Evolutionary conservation across 2,888 invertebrate species (phyloP), one percentile per base, ranked within the genome.

Genomic region (Catocala fraxini): DNA sequence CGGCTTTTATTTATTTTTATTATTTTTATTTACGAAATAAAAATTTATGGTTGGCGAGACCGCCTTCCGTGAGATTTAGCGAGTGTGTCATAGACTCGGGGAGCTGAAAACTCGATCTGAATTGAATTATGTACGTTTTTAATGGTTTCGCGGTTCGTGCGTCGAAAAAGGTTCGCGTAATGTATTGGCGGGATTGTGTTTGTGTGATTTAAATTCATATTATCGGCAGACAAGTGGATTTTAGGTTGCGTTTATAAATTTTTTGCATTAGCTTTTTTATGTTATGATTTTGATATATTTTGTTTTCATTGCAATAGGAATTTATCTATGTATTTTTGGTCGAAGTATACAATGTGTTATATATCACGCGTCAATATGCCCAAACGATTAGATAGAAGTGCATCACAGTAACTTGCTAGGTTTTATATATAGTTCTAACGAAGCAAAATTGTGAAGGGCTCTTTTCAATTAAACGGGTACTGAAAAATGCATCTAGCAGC

Each of bases 21-120:
- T 93, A 91, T 93, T 93, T 92, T 93, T 91, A 90, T 92, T 90
- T 91, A 89, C 87, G 84, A 89, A 91, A 91, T 89, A 92, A 88
- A 89, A 93, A 93, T 93, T 93, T 93, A 94, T 90, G 87, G 88
- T 77, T 82, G 79, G 67, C 75, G 84, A 86, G 88, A 89, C 91
- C 93, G 93, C 93, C 93, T 93, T 92, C 90, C 87, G 89, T 87
- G 90, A 92, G 93, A 93, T 93, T 92, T 92, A 92, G 92, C 91
- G 91, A 86, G 89, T 85, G 87, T 89, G 92, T 90, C 93, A 92
- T 91, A 93, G 92, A 92, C 89, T 89, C 85, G 87, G 85, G 83
- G 86, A 81, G 87, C 87, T 87, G 89, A 84, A 86, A 86, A 86
- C 88, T 87, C 89, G 90, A 89, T 88, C 89, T 84, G 84, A 77